Conservation (phyloP, 2,797 vertebrate genomes). For the Artibeus lituratus region DNA sequence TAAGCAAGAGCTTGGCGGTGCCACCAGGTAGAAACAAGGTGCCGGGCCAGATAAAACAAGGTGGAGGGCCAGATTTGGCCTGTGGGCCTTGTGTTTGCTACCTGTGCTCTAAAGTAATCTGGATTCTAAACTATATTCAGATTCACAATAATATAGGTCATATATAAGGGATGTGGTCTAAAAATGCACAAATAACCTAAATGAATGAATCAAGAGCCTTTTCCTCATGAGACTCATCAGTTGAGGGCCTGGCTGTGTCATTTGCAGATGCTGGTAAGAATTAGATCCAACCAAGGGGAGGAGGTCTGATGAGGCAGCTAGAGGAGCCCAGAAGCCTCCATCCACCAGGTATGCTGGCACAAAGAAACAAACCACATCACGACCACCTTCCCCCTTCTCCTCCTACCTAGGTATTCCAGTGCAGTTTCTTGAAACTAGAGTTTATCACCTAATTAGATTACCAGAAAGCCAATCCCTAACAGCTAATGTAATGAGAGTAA, state of each 20-base stretch:
- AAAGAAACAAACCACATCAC: not conserved
- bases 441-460: not conserved
- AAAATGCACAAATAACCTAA: conserved; percentile 16
- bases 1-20: too few relatives aligned
- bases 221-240: not conserved
- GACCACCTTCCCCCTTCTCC: not conserved
- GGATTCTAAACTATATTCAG: not conserved
- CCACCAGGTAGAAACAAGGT: too few relatives aligned
- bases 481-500: not conserved
- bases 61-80: too few relatives aligned
- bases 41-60: too few relatives aligned
- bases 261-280: not conserved
- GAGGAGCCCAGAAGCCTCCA: not conserved
- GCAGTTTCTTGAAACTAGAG: not conserved
- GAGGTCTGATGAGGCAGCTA: not conserved
- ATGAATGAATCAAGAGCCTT: not conserved
- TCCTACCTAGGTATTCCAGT: not conserved
- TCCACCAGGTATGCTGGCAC: not conserved
- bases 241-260: not conserved
- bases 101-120: not conserved
- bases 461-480: conserved; percentile 28
- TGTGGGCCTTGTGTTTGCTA: too few relatives aligned
- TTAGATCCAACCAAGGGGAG: not conserved
- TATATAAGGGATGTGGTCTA: not conserved
- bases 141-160: conserved; percentile 13